Conservation (phyloP, 2,888 invertebrate genomes). For the Salpingus planirostris region DNA sequence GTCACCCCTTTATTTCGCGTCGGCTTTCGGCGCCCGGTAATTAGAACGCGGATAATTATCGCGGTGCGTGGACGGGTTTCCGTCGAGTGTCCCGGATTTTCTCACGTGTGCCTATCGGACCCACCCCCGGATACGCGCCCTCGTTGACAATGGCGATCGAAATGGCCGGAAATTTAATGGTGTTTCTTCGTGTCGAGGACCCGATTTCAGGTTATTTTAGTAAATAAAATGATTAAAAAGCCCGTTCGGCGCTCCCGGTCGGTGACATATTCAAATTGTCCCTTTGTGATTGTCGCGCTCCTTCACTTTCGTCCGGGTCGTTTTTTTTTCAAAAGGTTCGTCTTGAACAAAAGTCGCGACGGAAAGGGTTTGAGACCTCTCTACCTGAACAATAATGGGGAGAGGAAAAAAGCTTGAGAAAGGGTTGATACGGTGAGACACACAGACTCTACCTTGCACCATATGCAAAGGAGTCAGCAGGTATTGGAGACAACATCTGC, state of each 20-base stretch:
- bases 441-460: constrained; percentile 14
- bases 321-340: too few relatives aligned
- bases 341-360: too few relatives aligned
- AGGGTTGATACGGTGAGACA: constrained; percentile 20
- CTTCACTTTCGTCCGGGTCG: too few relatives aligned
- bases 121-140: constrained; percentile 21
- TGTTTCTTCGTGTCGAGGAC: too few relatives aligned
- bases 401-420: constrained; percentile 6
- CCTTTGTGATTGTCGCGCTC: too few relatives aligned
- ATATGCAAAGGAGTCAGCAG: constrained; percentile 41
- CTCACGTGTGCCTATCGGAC: constrained; percentile 14
- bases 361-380: too few relatives aligned
- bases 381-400: too few relatives aligned
- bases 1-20: constrained; percentile 27
- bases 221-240: too few relatives aligned
- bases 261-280: too few relatives aligned
- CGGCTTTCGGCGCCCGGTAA: constrained; percentile 28
- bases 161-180: too few relatives aligned
- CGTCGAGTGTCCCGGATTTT: background rate
- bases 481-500: constrained; percentile 38
- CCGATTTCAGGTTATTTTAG: too few relatives aligned
- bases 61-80: background rate
- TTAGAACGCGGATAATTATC: constrained; percentile 22
- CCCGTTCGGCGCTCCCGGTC: too few relatives aligned
- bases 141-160: constrained; percentile 23